Evolutionary conservation across 1,140 invertebrate species (phyloP), one percentile per base, ranked within the genome.

Genomic region (Oppia nitens): DNA sequence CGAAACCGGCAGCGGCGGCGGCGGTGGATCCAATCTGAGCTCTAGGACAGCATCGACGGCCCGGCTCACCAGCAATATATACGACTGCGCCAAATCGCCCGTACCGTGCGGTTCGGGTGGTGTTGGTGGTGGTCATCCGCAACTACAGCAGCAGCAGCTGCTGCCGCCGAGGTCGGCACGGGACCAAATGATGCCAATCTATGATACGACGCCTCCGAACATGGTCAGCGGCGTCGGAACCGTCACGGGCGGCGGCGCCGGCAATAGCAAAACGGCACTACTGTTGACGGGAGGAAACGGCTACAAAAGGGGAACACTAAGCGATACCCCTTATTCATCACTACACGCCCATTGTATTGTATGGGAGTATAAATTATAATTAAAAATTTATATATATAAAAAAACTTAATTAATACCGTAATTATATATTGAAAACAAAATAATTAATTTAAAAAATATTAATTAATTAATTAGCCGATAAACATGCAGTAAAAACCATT

Each of bases 341-440:
- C 83, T 78, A 64, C 85, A 89, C 74, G 85, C 86, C 14, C 84
- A 89, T 72, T 82, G 89, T 63, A 81, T 90, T 32, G 76, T 90
- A 12, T 90, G 86, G 86, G 87, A 91, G 73, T 85, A 87, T 77
- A 87, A 89, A 67, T 79, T 89, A 77, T 89, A 55, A 67, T 29
- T 50, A 55, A 51, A 40, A 40, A 9, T 40, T 17, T 40, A 40
- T 40, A 40, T 40, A 40, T 6, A 40, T 17, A 9, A 40, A 40
- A 40, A 17, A 40, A 6, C n/a, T n/a, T n/a, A n/a, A n/a, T n/a
- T n/a, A n/a, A n/a, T n/a, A n/a, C n/a, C n/a, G n/a, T n/a, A n/a
- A n/a, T n/a, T n/a, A n/a, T n/a, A n/a, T n/a, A n/a, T n/a, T n/a
- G n/a, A n/a, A n/a, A n/a, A n/a, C n/a, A n/a, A n/a, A n/a, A n/a